Base-by-base conservation (phyloP, 1,140 invertebrate species). In the Luehdorfia chinensis region DNA sequence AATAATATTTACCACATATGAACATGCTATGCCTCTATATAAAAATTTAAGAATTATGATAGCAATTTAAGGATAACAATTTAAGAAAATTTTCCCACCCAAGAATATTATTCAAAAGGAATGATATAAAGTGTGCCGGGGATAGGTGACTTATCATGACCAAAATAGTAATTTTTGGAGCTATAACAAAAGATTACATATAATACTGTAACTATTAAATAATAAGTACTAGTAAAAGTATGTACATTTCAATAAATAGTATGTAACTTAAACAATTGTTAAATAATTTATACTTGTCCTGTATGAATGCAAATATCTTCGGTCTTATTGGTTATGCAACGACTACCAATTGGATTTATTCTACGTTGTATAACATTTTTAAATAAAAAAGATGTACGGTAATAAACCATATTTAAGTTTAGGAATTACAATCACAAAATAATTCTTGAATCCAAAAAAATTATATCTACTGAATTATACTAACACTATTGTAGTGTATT, bases 291-390 rank as follows among this genome's bases (percentile, higher is more conserved):
- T 72, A 84, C 79, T 65, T 84, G 79, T 37, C 79, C 79, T 57
- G 79, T 84, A 28, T 84, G 79, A 13, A 68, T 84, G 2, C 33
- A 28, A 41, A 71, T 50, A 66, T 83, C 78, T 55, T 79, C 68
- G 27, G 46, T 64, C 61, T 75, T 77, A 37, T 64, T 68, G 21
- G 66, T 58, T 54, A 78, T 50, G 58, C 59, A 65, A 62, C 77
- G 75, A 33, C 15, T 30, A 30, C n/a, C 15, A 30, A 18, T 16
- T 30, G 13, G 4, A 18, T 8, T n/a, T 16, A 30, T 6, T 15
- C 5, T 43, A 6, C 27, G 13, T n/a, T 11, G 39, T 15, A 9
- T 28, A 9, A 43, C 28, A 28, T 15, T 23, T 30, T 43, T 27
- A 8, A 43, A 15, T 11, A 43, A 15, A 14, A 16, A 30, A 6